Evolutionary conservation across 2,888 invertebrate species (phyloP).

Genomic region (Ophion obscuratus): DNA sequence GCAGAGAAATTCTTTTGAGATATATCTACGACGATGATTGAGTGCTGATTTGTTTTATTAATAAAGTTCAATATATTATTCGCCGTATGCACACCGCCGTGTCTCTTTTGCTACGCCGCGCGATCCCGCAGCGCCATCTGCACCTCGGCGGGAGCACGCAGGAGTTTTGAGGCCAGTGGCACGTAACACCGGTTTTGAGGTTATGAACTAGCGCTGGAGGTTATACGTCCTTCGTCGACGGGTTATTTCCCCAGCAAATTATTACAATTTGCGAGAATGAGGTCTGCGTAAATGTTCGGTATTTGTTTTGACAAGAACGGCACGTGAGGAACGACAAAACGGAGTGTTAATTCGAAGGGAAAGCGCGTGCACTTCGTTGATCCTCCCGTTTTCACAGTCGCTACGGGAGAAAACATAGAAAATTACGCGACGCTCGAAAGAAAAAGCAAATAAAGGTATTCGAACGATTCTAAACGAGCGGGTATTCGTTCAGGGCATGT

Average conservation of each 20-base stretch:
- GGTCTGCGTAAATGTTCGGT: not conserved
- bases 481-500: not conserved
- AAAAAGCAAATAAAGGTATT: not conserved
- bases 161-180: constrained; percentile 16
- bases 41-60: not conserved
- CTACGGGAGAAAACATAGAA: not conserved
- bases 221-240: not conserved
- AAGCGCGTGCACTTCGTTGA: not conserved
- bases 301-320: not conserved
- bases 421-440: not conserved
- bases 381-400: too few relatives aligned
- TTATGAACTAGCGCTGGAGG: not conserved
- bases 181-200: constrained; percentile 20
- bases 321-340: not conserved
- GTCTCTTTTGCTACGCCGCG: too few relatives aligned
- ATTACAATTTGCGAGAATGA: not conserved
- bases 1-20: not conserved
- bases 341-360: not conserved
- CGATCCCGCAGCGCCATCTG: constrained; percentile 5
- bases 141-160: not conserved
- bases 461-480: not conserved
- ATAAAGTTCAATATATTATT: not conserved
- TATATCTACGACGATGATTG: not conserved
- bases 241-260: not conserved
- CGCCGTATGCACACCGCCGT: not conserved